Percentiles rank a stretch among this genome's conserved stretches.
Conservation (phyloP, 1,140 invertebrate genomes). For the Lanistes nyassanus region DNA sequence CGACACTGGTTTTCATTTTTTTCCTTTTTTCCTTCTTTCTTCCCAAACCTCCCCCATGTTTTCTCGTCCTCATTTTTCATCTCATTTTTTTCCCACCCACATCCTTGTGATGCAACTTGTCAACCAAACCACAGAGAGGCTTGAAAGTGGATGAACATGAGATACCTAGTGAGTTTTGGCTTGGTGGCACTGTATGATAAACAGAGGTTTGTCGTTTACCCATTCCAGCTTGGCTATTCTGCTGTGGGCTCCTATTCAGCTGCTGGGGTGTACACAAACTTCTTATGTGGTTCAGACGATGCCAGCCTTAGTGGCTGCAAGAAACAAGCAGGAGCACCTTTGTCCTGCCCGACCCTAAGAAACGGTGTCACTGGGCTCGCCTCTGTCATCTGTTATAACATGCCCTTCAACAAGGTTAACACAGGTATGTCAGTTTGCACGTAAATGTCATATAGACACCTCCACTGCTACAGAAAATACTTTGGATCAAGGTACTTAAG, state of each 20-base stretch:
- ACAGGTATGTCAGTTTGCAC: slow-evolving; percentile 31
- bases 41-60: too few relatives aligned
- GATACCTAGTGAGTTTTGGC: too few relatives aligned
- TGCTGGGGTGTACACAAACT: background rate
- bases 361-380: slow-evolving; percentile 16
- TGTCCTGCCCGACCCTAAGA: background rate
- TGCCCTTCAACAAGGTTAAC: slow-evolving; percentile 32
- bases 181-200: too few relatives aligned
- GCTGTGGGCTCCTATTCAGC: background rate
- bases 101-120: too few relatives aligned
- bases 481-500: too few relatives aligned
- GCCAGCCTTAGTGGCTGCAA: slow-evolving; percentile 16
- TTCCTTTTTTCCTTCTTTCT: background rate
- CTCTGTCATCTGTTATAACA: slow-evolving; percentile 48
- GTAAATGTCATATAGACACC: background rate
- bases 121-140: too few relatives aligned
- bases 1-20: background rate
- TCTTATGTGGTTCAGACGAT: slow-evolving; percentile 24
- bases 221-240: background rate
- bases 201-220: too few relatives aligned
- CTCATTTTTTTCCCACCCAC: too few relatives aligned
- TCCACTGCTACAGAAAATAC: too few relatives aligned
- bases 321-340: background rate
- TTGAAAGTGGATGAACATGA: too few relatives aligned
- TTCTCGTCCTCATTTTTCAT: too few relatives aligned